Base-by-base conservation (phyloP, 2,888 invertebrate genomes). In the Sesamia inferens region DNA sequence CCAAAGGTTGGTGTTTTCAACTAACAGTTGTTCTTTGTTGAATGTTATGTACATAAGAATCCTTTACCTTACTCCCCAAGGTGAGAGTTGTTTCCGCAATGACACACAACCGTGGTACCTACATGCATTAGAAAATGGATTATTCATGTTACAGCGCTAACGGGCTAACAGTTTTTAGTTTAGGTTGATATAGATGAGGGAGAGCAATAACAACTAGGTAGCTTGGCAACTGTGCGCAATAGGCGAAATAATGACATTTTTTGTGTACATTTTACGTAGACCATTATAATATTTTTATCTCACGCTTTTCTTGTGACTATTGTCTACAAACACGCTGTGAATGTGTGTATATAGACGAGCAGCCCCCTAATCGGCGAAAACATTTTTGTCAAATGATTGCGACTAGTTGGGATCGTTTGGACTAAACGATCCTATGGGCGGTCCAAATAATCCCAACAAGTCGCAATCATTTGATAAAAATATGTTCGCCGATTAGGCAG, bases 21-120 rank as follows among this genome's bases (percentile, higher is more conserved):
- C 73, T 72, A 83, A 83, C 69, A 68, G 78, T 78, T 78, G 73
- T 83, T 84, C 81, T 78, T 84, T 81, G 83, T 83, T 84, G 66
- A 85, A 85, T 71, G 67, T 70, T 65, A 16, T 44, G 42, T 63
- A 64, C 69, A 63, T 78, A 81, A 81, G 74, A 76, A 71, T 63
- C 59, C 51, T 75, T 76, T 73, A 68, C 71, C 62, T 57, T 63
- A 47, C 55, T 75, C 59, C 62, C 31, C 59, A 54, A 68, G 58
- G 66, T 76, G 63, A 61, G 51, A 72, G 44, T 79, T 71, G 68
- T 74, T 72, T 68, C 71, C 74, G 54, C 71, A 77, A 42, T 63
- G 65, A 71, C 62, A 64, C 51, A 61, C 19, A 31, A 48, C n/a
- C 54, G 61, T 31, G 31, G 24, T 48, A 71, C 58, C 58, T 57